A percentile compares a stretch with the other conserved stretches of the same genome.
These are phyloP conservation scores for Thunnus albacares DNA, from an alignment of 2,797 vertebrate species.

Conservation along the genomic window DNA sequence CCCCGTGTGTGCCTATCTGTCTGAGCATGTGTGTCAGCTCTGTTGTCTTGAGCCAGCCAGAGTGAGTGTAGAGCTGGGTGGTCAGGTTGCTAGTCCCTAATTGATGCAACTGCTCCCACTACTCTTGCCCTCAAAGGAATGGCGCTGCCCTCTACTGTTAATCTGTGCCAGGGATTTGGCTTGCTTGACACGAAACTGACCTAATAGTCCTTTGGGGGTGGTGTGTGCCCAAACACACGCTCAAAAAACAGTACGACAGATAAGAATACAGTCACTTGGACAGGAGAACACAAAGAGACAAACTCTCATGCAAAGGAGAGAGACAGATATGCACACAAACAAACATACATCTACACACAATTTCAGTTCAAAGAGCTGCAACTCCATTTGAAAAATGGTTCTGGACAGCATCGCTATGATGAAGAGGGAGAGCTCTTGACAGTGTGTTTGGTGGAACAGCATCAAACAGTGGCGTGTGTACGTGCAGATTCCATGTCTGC, in stretches of 20 bases:
- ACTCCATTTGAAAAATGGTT: constrained; percentile 68
- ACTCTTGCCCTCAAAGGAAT: constrained; percentile 49
- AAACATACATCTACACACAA: constrained; percentile 31
- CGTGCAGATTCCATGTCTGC: constrained; percentile 46
- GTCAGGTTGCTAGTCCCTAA: constrained; percentile 53
- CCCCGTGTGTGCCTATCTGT: constrained; percentile 32
- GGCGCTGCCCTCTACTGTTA: constrained; percentile 59
- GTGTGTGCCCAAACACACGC: constrained; percentile 6
- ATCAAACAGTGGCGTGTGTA: constrained; percentile 60
- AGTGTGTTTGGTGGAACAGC: constrained; percentile 64
- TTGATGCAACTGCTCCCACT: constrained; percentile 54
- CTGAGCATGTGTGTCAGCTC: constrained; percentile 49
- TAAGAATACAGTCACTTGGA: constrained; percentile 24
- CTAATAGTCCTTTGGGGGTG: constrained; percentile 38
- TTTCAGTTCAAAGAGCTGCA: constrained; percentile 64
- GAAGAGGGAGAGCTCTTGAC: constrained; percentile 67
- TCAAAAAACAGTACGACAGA: neutral
- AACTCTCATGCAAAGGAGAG: constrained; percentile 30
- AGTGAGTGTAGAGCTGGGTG: constrained; percentile 37
- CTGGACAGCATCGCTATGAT: constrained; percentile 68
- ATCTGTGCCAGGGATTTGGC: constrained; percentile 57
- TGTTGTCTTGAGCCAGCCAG: constrained; percentile 57
- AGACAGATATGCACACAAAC: constrained; percentile 22
- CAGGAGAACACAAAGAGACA: constrained; percentile 20
- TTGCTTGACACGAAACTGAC: constrained; percentile 48